Conservation (phyloP, 2,113 vertebrate species). For the Rhineura floridana region DNA sequence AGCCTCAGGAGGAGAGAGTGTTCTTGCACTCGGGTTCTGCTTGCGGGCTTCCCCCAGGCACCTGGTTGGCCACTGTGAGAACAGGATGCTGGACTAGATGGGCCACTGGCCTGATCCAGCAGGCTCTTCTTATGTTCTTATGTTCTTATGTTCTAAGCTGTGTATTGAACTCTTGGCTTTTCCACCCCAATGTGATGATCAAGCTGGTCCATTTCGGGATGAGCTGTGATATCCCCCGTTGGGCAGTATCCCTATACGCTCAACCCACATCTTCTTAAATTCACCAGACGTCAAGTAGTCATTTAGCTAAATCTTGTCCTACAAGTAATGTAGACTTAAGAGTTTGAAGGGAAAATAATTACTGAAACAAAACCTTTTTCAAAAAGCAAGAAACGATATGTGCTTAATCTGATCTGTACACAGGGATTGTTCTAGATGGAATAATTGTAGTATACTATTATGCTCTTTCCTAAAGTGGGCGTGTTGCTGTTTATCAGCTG, state of each 20-base stretch:
- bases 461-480: constrained; percentile 61
- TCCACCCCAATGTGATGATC: constrained; percentile 5
- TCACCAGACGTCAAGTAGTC: constrained; percentile 24
- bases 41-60: too few relatives aligned
- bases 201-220: constrained; percentile 2
- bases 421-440: constrained; percentile 46
- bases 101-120: too few relatives aligned
- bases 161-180: constrained; percentile 27
- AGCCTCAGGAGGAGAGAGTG: too few relatives aligned
- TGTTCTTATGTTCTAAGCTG: rapidly evolving
- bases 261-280: constrained; percentile 9
- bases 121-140: too few relatives aligned
- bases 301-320: rapidly evolving
- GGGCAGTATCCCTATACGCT: not conserved
- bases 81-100: too few relatives aligned
- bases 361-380: not conserved
- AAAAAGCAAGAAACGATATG: not conserved
- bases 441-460: constrained; percentile 43
- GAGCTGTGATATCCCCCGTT: not conserved
- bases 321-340: constrained; percentile 1
- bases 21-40: too few relatives aligned
- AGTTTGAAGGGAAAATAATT: not conserved
- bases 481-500: constrained; percentile 72
- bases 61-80: too few relatives aligned
- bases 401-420: constrained; percentile 38